phyloP scores from a whole-genome alignment of 2,888 invertebrate genomes.

The Drosophila fulvimacula region DNA sequence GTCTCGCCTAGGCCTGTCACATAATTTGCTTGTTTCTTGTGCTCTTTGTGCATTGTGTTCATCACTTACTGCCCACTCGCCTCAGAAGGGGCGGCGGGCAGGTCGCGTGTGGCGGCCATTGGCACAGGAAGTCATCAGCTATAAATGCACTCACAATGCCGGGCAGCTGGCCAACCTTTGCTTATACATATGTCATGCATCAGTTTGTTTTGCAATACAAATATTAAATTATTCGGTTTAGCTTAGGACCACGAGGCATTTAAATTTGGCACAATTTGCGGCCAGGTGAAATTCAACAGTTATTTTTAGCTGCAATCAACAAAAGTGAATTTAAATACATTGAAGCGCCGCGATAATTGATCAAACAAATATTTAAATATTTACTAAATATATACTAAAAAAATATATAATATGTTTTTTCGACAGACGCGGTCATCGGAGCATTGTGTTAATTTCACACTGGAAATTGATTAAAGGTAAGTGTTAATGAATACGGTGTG shows the following conservation, averaged over 20 bases:
- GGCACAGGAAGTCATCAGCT: conserved; percentile 66
- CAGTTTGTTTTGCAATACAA: conserved; percentile 22
- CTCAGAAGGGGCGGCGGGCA: conserved; percentile 15
- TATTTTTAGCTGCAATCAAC: conserved; percentile 36
- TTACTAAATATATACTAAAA: conserved; percentile 5
- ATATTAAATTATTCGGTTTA: conserved; percentile 20
- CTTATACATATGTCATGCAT: conserved; percentile 1
- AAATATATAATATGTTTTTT: conserved; percentile 7
- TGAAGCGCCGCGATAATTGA: conserved; percentile 54
- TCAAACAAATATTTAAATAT: conserved; percentile 42
- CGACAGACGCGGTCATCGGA: conserved; percentile 22
- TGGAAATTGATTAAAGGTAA: conserved; percentile 60
- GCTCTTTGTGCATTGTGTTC: conserved; percentile 56
- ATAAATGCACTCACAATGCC: conserved; percentile 21
- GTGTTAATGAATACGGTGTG: conserved; percentile 60
- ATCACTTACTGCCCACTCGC: conserved; percentile 36
- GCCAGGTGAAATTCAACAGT: conserved; percentile 38
- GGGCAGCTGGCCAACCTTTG: conserved; percentile 61
- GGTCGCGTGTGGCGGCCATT: conserved; percentile 69
- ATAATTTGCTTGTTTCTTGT: conserved; percentile 27
- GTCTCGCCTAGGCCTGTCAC: conserved; percentile 11
- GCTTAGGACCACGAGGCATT: conserved; percentile 14
- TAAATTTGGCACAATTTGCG: conserved; percentile 12
- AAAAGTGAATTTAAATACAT: conserved; percentile 24
- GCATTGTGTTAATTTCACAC: conserved; percentile 45